Conservation (phyloP, 2,888 invertebrate species). For the Neoascia interrupta region DNA sequence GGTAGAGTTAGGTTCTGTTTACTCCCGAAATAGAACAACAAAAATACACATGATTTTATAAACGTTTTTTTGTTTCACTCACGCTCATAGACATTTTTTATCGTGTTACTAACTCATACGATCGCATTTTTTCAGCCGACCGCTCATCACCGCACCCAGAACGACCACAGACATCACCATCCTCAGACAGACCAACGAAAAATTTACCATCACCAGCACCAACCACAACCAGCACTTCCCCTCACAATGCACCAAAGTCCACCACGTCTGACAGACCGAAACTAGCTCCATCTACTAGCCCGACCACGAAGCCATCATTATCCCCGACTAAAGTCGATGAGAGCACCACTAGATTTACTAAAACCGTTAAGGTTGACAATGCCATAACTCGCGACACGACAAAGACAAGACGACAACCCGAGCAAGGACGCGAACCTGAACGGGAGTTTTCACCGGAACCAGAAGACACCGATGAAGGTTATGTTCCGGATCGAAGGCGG, state of each 20-base stretch:
- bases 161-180: conserved; percentile 29
- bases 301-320: conserved; percentile 54
- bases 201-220: conserved; percentile 53
- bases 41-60: neutral
- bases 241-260: conserved; percentile 59
- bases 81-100: conserved; percentile 21
- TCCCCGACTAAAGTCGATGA: conserved; percentile 60
- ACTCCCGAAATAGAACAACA: conserved; percentile 51
- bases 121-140: conserved; percentile 67
- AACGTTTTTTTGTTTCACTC: conserved; percentile 13
- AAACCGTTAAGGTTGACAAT: conserved; percentile 51
- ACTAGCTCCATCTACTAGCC: conserved; percentile 52
- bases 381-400: conserved; percentile 48
- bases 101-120: conserved; percentile 55
- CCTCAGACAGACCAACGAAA: conserved; percentile 65
- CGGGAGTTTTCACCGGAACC: conserved; percentile 7
- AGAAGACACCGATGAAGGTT: conserved; percentile 56
- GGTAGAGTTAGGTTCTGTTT: conserved; percentile 67
- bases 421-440: conserved; percentile 6
- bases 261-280: conserved; percentile 42
- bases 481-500: conserved; percentile 33
- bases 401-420: conserved; percentile 46
- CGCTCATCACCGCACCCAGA: conserved; percentile 46
- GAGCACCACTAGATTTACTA: conserved; percentile 52
- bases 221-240: conserved; percentile 42